Conservation (phyloP, 2,888 invertebrate genomes). For the Lithosia quadra region DNA sequence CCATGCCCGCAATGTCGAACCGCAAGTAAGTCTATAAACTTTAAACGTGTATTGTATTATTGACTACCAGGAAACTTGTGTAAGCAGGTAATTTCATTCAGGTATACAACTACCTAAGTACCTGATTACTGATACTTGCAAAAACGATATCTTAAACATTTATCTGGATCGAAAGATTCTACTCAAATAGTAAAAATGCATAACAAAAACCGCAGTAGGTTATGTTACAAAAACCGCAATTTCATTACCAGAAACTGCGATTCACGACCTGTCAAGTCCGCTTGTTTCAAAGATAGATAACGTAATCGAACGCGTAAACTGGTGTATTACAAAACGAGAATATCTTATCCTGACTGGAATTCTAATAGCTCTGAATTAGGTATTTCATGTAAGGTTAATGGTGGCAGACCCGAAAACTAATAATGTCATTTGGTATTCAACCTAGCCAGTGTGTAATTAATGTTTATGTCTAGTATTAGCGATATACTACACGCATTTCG, state of each 20-base stretch:
- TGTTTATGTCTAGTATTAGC: conserved; percentile 31
- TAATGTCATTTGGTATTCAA: conserved; percentile 35
- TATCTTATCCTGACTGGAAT: conserved; percentile 41
- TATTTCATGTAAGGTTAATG: conserved; percentile 39
- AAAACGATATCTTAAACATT: neutral
- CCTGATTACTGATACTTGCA: neutral
- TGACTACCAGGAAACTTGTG: neutral
- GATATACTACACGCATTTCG: neutral
- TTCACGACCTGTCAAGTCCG: conserved; percentile 12
- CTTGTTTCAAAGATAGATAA: conserved; percentile 35
- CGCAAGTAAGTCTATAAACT: neutral
- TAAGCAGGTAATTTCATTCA: neutral
- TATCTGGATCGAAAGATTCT: neutral
- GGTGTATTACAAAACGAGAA: conserved; percentile 29
- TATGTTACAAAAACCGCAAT: neutral
- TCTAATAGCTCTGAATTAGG: conserved; percentile 52
- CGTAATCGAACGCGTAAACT: conserved; percentile 41
- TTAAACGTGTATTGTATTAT: neutral
- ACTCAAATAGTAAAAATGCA: neutral
- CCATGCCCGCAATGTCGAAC: neutral
- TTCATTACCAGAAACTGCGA: conserved; percentile 6
- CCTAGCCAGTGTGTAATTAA: conserved; percentile 24
- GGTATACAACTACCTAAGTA: neutral
- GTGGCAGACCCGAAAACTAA: conserved; percentile 37
- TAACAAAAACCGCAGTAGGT: neutral